Conservation (phyloP, 2,113 vertebrate species). For the Pitta sordida region DNA sequence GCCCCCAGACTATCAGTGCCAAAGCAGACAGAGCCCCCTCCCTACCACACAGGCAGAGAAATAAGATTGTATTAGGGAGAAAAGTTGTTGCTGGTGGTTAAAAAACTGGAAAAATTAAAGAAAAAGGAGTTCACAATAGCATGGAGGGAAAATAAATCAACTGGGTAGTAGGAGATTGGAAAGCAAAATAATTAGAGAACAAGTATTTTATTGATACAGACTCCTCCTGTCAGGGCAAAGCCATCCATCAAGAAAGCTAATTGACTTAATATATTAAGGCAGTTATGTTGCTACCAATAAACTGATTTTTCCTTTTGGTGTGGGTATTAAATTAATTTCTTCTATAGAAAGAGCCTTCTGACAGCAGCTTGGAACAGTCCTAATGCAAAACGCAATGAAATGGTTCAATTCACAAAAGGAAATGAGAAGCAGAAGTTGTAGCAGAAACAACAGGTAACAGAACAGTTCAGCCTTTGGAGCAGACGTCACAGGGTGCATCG, state of each 20-base stretch:
- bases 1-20: not conserved
- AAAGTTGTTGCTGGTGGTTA: not conserved
- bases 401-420: not conserved
- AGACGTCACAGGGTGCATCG: not conserved
- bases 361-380: not conserved
- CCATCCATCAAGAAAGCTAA: not conserved
- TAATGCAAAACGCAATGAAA: not conserved
- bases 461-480: not conserved
- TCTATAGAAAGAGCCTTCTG: not conserved
- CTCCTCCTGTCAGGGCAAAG: not conserved
- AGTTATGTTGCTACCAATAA: not conserved
- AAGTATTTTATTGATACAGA: not conserved
- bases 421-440: not conserved
- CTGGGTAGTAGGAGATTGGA: not conserved
- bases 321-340: not conserved
- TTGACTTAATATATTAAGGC: not conserved
- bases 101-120: not conserved
- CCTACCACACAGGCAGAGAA: not conserved
- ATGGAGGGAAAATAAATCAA: not conserved
- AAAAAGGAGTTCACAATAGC: not conserved
- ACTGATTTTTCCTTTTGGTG: not conserved
- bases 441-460: not conserved
- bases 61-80: not conserved
- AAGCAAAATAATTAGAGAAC: not conserved
- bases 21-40: not conserved